Base-by-base conservation (phyloP, 2,888 invertebrate genomes). In the Parnassius mnemosyne region DNA sequence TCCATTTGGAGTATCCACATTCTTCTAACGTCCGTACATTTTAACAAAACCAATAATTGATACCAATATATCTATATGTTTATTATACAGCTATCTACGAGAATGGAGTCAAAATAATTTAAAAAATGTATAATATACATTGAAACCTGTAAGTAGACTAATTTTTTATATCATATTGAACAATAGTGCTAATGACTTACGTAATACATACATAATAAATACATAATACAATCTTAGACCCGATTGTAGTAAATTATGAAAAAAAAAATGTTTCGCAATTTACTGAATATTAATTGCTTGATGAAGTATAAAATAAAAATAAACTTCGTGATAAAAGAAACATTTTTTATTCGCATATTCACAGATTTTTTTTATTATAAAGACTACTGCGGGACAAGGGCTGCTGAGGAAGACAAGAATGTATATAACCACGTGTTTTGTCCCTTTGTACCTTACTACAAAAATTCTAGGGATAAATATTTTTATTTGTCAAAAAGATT, bases 21-120 rank as follows among this genome's bases (percentile, higher is more conserved):
- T 64, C 73, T 58, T 66, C 68, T 72, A 58, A 64, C 68, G 53
- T 51, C 64, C 64, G 69, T 72, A 68, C 70, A 74, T 76, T 72
- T 73, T 60, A 63, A 65, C 60, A 67, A 52, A 71, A 66, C 73
- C 72, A 74, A 78, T 79, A 82, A 81, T 81, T 76, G 78, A 73
- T 79, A 76, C 78, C 71, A 73, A 63, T 16, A 16, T 16, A 69
- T 71, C 74, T 80, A 49, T 49, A 78, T 77, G 78, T 78, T 75
- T 70, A 76, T 75, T 70, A 76, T 76, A 77, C 76, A 77, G 74
- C 74, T 66, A 70, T 72, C 71, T 71, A 72, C 71, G 67, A 66
- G 67, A 69, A 70, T 69, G 73, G 65, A 68, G 69, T 72, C 66
- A 65, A 75, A 81, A 79, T 83, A 81, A 78, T 81, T 82, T 69